Conservation (phyloP, 64 coral and sea anemone genomes). For the Stichodactyla mertensii region DNA sequence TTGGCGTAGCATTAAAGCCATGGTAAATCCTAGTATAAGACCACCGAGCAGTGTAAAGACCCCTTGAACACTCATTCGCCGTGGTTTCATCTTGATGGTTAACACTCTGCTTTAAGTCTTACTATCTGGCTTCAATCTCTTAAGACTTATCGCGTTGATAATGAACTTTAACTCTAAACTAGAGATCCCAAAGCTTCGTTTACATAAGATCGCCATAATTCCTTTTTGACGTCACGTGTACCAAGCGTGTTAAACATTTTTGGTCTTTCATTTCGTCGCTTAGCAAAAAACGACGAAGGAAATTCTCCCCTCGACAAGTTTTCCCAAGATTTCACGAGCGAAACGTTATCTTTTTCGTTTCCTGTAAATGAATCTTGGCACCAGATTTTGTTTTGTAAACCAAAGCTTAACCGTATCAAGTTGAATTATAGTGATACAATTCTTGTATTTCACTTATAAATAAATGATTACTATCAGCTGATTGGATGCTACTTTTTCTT, state of each 20-base stretch:
- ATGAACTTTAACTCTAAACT: neutral
- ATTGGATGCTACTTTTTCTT: neutral
- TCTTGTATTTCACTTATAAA: neutral
- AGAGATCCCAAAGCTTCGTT: slow-evolving; percentile 8
- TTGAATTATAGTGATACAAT: neutral
- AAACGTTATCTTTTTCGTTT: neutral
- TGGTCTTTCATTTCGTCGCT: neutral
- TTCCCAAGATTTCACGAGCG: neutral
- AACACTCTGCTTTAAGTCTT: neutral
- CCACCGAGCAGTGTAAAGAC: slow-evolving; percentile 75
- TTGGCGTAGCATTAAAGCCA: slow-evolving; percentile 73
- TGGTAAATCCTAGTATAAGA: slow-evolving; percentile 68
- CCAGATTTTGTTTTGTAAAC: slow-evolving; percentile 8
- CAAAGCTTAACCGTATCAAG: neutral
- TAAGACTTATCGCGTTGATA: neutral
- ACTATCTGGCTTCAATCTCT: neutral
- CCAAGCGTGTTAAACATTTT: slow-evolving; percentile 19
- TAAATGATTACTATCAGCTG: neutral
- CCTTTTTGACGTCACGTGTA: slow-evolving; percentile 32
- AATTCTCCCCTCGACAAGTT: neutral
- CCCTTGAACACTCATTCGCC: slow-evolving; percentile 62
- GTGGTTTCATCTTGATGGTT: slow-evolving; percentile 54
- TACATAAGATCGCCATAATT: slow-evolving; percentile 18
- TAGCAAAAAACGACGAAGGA: neutral
- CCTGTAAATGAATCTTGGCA: neutral